Base-by-base conservation (phyloP, 2,113 vertebrate genomes). In the Glareola pratincola region DNA sequence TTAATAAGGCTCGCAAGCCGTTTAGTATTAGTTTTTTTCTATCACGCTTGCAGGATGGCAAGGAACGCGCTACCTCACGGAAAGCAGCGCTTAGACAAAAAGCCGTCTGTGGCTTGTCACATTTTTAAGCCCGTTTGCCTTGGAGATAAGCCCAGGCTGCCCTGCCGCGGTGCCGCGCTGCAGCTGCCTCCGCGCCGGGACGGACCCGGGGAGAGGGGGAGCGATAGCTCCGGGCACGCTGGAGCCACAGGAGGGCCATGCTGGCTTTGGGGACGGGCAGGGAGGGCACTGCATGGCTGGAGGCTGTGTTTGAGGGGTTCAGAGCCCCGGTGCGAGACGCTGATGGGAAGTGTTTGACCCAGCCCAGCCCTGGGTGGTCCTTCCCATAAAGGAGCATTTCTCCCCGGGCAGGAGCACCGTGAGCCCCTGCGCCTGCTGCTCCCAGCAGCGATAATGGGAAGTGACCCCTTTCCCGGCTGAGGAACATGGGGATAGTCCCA, bases 1-100 rank as follows among this genome's bases (percentile, higher is more conserved):
- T 95, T 97, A 96, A 97, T 95, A 53, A 97, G 88, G 80, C 95
- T 95, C 53, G 45, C 84, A 51, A 96, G 95, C 72, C 53, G 4
- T 91, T 88, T 84, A 94, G 94, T 91, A 63, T 85, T 60, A 92
- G 74, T 74, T 74, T 82, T 82, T 87, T 77, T 53, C 69, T 84
- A 27, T 85, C 87, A 37, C 18, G 13, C 84, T 94, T 71, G 92
- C 12, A 15, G 94, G 94, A 85, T 91, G 76, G 92, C 87, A 56
- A 39, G 73, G 90, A 94, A 71, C 26, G 9, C 39, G 5, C 71
- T 69, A n/a, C 85, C 92, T 79, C 8, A 5, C 43, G 78, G 92
- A 88, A 73, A 48, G 39, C 45, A 8, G 45, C 1, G 4, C 21
- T 76, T 27, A 79, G 53, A 85, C 79, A 93, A 88, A 90, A 83